phyloP scores from a whole-genome alignment of 2,888 invertebrate species.

The Heliothis peltigera region DNA sequence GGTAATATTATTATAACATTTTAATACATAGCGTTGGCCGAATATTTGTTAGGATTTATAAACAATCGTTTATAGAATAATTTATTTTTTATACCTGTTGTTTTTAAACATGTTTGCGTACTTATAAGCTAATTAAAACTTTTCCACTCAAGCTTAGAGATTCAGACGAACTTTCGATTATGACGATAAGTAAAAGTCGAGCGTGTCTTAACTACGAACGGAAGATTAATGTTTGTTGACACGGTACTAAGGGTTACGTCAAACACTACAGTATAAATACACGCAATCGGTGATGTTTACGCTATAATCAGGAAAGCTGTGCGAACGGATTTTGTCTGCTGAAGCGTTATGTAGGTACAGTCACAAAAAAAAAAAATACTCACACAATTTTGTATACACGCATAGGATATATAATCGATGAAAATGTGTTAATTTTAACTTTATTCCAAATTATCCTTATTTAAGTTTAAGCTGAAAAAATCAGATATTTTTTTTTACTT shows the following conservation, averaged over 20 bases:
- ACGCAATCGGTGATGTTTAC: constrained; percentile 13
- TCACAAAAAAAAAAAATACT: constrained; percentile 8
- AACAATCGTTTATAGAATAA: too few relatives aligned
- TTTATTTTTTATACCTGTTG: constrained; percentile 7
- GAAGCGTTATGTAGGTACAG: constrained; percentile 13
- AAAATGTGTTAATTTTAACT: too few relatives aligned
- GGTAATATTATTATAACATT: constrained; percentile 27
- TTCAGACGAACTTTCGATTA: constrained; percentile 38
- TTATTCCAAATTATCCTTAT: too few relatives aligned
- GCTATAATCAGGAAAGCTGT: constrained; percentile 11
- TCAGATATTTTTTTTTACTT: too few relatives aligned
- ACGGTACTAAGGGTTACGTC: constrained; percentile 38
- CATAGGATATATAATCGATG: too few relatives aligned
- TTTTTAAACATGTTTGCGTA: constrained; percentile 7
- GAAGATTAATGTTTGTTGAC: constrained; percentile 33
- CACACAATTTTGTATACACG: neutral
- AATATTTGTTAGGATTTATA: too few relatives aligned
- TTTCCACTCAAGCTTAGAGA: constrained; percentile 29
- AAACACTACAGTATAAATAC: constrained; percentile 6
- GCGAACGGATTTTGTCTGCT: constrained; percentile 14
- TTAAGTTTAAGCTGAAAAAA: too few relatives aligned
- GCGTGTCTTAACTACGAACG: constrained; percentile 11
- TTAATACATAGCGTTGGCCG: neutral
- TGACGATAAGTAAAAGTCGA: constrained; percentile 43
- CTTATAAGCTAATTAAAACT: constrained; percentile 47